Evolutionary conservation across 2,888 invertebrate species (phyloP).

Genomic region (Disparrhopalites patrizii): DNA sequence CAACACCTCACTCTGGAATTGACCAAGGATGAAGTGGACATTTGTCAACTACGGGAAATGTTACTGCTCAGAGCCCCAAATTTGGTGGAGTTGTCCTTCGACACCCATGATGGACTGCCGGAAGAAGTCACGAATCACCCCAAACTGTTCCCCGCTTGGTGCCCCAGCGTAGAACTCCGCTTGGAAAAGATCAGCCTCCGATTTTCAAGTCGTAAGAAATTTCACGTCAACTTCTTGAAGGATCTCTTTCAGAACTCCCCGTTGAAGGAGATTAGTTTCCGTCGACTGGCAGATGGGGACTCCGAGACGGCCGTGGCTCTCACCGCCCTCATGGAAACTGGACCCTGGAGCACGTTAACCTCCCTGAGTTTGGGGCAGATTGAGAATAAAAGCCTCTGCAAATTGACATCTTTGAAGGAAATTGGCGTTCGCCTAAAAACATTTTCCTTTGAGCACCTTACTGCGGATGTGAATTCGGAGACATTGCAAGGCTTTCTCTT

Average conservation of each 20-base stretch:
- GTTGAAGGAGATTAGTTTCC: constrained; percentile 31
- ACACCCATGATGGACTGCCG: constrained; percentile 34
- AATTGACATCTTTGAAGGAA: constrained; percentile 29
- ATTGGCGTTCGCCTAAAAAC: constrained; percentile 31
- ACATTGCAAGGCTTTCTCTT: constrained; percentile 31
- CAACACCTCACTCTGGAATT: constrained; percentile 31
- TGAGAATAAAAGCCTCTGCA: constrained; percentile 26
- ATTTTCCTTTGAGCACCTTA: constrained; percentile 36
- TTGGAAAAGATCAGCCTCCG: constrained; percentile 31
- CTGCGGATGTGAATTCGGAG: constrained; percentile 30
- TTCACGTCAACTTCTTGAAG: constrained; percentile 33
- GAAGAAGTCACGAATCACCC: constrained; percentile 37
- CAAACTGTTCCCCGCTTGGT: constrained; percentile 31
- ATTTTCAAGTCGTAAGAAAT: constrained; percentile 36
- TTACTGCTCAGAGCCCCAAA: constrained; percentile 32
- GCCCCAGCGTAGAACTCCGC: constrained; percentile 24
- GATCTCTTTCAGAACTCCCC: constrained; percentile 36
- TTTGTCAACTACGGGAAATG: constrained; percentile 35
- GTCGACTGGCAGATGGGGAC: constrained; percentile 28
- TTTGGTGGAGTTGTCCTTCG: constrained; percentile 32
- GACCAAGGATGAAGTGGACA: constrained; percentile 36
- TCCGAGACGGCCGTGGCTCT: constrained; percentile 26
- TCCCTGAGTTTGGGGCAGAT: constrained; percentile 34
- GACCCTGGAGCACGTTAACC: constrained; percentile 29
- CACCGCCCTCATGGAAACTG: constrained; percentile 27